Conservation (phyloP, 2,888 invertebrate species). For the Philaethria dido region DNA sequence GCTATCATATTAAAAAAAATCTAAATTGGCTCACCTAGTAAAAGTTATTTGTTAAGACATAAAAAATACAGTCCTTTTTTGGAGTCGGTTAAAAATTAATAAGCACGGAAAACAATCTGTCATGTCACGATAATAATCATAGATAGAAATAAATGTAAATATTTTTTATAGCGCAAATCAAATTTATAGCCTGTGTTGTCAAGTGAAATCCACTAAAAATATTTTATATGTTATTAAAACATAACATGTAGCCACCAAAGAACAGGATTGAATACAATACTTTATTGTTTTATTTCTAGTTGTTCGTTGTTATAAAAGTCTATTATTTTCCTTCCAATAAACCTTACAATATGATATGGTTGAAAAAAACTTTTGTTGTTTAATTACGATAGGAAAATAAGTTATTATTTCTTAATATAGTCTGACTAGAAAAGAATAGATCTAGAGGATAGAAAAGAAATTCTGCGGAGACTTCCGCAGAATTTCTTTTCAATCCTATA, state of each 20-base stretch:
- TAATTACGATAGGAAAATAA: not conserved
- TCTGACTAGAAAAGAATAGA: too few species aligned
- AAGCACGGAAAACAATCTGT: not conserved
- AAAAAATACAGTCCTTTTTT: too few species aligned
- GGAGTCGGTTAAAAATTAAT: not conserved
- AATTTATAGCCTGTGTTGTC: not conserved
- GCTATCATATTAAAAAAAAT: too few species aligned
- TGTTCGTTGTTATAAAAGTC: not conserved
- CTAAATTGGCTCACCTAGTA: too few species aligned
- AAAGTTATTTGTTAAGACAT: too few species aligned
- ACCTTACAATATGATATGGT: not conserved
- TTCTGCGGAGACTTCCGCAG: too few species aligned
- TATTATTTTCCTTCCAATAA: not conserved
- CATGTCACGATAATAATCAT: not conserved
- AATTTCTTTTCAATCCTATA: too few species aligned
- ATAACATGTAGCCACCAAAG: conserved; percentile 3
- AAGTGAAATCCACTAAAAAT: not conserved
- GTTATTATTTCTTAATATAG: too few species aligned
- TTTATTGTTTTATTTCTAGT: conserved; percentile 6
- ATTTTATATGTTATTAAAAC: not conserved
- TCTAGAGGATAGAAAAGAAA: too few species aligned
- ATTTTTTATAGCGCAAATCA: not conserved
- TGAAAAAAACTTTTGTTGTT: not conserved
- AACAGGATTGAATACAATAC: conserved; percentile 11
- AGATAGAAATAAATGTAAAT: not conserved